Conservation (phyloP, 2,113 vertebrate species). For the Gnathonemus echidnorhynchus region DNA sequence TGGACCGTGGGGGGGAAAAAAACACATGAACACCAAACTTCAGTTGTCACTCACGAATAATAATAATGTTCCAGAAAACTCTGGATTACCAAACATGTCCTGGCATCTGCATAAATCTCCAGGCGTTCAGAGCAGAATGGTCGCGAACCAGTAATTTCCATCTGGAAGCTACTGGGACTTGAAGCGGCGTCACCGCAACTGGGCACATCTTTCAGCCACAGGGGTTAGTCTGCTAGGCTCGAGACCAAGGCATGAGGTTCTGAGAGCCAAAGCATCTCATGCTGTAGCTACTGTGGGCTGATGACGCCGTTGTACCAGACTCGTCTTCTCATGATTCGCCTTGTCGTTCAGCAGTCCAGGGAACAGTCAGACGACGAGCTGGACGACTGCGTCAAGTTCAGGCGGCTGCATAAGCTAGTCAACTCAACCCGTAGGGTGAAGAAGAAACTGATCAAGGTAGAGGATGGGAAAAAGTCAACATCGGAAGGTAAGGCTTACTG, state of each 20-base stretch:
- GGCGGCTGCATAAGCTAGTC: conserved; percentile 87
- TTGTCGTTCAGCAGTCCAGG: conserved; percentile 65
- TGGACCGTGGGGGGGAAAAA: not conserved
- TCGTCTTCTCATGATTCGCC: not conserved
- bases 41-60: not conserved
- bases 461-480: conserved; percentile 78
- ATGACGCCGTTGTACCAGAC: not conserved
- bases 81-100: not conserved
- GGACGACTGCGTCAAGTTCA: conserved; percentile 84
- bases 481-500: conserved; percentile 65
- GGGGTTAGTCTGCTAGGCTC: not conserved
- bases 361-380: conserved; percentile 87
- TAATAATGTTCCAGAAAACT: conserved; percentile 1
- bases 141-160: not conserved
- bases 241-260: not conserved
- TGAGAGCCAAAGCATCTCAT: not conserved
- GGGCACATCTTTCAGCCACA: not conserved
- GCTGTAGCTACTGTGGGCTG: not conserved
- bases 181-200: not conserved
- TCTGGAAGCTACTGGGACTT: not conserved
- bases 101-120: not conserved
- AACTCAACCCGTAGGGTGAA: conserved; percentile 85
- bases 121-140: not conserved
- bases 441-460: conserved; percentile 88
- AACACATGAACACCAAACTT: not conserved